phyloP scores from a whole-genome alignment of 2,113 vertebrate species.

The Prinia subflava region DNA sequence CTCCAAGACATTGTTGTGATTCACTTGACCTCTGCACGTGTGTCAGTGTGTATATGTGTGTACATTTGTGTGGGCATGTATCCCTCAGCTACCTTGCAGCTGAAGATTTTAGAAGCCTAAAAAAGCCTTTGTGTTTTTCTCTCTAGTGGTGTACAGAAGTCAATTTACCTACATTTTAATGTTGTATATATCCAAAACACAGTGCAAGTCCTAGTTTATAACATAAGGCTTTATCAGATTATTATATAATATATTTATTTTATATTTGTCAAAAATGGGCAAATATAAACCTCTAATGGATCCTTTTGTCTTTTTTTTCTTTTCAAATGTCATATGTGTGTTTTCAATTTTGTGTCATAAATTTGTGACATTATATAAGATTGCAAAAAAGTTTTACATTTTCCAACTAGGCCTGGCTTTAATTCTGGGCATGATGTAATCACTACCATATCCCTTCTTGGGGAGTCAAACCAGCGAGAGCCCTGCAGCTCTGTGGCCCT shows the following conservation, averaged over 20 bases:
- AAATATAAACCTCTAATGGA: neutral
- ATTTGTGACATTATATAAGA: neutral
- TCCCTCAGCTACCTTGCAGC: neutral
- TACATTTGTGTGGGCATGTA: neutral
- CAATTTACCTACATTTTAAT: neutral
- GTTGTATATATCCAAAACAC: neutral
- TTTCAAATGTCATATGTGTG: neutral
- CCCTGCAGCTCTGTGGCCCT: neutral
- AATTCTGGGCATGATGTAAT: constrained; percentile 16
- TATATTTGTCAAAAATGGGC: neutral
- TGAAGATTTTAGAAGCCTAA: neutral
- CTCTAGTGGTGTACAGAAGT: neutral
- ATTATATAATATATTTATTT: neutral
- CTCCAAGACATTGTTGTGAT: neutral
- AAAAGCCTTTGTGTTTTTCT: neutral
- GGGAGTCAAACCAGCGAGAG: neutral
- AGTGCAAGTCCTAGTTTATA: neutral
- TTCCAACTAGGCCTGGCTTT: constrained; percentile 7
- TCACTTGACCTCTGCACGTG: neutral
- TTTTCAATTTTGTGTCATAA: neutral
- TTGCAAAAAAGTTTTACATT: neutral
- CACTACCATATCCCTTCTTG: neutral
- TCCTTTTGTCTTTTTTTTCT: neutral
- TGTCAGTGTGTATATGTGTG: neutral
- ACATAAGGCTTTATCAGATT: neutral